phyloP scores from a whole-genome alignment of 2,797 vertebrate genomes.

The Amblyraja radiata region DNA sequence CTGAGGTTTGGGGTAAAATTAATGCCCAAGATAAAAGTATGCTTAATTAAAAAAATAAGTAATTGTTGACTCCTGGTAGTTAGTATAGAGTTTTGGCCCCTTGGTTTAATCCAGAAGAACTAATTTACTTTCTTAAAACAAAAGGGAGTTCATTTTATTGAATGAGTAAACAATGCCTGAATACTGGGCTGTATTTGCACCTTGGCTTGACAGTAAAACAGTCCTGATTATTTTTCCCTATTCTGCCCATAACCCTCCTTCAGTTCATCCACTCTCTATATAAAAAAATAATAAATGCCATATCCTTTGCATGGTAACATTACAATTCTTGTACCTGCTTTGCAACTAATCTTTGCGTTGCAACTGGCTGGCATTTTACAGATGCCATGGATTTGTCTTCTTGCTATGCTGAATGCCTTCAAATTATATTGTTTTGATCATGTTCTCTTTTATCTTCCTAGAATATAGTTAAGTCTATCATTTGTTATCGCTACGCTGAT shows the following conservation, averaged over 20 bases:
- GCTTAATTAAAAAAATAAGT: not conserved
- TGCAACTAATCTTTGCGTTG: not conserved
- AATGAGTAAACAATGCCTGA: not conserved
- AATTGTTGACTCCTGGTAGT: not conserved
- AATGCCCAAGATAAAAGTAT: not conserved
- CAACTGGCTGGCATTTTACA: not conserved
- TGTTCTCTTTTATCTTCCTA: not conserved
- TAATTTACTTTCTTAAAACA: not conserved
- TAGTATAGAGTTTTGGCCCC: not conserved
- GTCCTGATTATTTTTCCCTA: constrained; percentile 38
- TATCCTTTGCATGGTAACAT: constrained; percentile 7
- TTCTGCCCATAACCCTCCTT: not conserved
- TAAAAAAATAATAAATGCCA: not conserved
- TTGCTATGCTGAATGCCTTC: not conserved
- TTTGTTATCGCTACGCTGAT: not conserved
- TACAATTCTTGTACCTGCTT: not conserved
- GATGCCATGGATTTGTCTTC: not conserved
- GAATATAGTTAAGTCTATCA: not conserved
- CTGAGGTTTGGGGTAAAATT: constrained; percentile 13
- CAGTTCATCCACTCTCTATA: not conserved
- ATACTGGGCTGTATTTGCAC: constrained; percentile 17
- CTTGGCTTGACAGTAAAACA: constrained; percentile 29
- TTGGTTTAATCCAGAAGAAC: not conserved
- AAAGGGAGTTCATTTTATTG: not conserved
- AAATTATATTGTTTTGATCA: not conserved